Evolutionary conservation across 2,113 vertebrate species (phyloP).

Genomic region (Sceloporus tristichus): DNA sequence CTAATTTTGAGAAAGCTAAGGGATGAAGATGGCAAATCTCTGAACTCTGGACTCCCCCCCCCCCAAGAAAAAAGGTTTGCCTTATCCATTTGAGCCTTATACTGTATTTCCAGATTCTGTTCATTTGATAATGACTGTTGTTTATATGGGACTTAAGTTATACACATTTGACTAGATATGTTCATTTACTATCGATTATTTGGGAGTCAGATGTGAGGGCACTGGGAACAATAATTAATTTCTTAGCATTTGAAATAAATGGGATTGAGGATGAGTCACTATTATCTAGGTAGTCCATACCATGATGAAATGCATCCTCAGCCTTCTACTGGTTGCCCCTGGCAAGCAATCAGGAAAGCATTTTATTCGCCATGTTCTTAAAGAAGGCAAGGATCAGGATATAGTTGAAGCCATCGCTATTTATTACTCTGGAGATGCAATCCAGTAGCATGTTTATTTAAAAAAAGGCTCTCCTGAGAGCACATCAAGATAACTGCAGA

Average conservation of each 20-base stretch:
- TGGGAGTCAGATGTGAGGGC: too few species aligned
- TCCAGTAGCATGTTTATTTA: neutral
- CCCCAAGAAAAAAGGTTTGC: too few species aligned
- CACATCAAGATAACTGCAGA: neutral
- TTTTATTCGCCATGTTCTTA: neutral
- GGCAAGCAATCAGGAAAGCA: too few species aligned
- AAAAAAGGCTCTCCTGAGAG: neutral
- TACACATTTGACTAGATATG: neutral
- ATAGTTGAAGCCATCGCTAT: neutral
- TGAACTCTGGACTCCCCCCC: neutral
- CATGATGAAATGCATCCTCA: neutral
- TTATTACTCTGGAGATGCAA: neutral
- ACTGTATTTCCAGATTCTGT: neutral
- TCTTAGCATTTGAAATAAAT: neutral
- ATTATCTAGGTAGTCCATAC: neutral
- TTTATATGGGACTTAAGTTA: neutral
- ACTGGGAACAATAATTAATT: neutral
- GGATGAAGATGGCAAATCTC: neutral
- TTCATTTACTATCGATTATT: neutral
- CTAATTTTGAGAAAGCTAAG: neutral
- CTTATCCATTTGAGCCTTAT: neutral
- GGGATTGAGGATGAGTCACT: neutral
- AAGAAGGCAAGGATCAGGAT: neutral
- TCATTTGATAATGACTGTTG: neutral
- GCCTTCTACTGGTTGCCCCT: neutral